A percentile compares a stretch with the other conserved stretches of the same genome.
Evolutionary conservation across 2,797 vertebrate species (phyloP).

Genomic region (Rhincodon typus): DNA sequence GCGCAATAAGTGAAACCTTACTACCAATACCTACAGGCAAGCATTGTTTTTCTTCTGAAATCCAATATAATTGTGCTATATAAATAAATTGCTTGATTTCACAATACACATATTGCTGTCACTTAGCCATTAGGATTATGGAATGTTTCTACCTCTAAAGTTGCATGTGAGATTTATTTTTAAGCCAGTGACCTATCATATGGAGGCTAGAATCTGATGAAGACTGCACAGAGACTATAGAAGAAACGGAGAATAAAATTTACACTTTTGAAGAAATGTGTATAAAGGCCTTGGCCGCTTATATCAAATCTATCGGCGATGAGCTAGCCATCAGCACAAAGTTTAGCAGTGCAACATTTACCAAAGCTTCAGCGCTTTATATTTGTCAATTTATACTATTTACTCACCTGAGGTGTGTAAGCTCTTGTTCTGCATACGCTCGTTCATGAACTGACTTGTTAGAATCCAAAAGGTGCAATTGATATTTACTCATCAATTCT

Average conservation of each 20-base stretch:
- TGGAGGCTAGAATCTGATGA: background rate
- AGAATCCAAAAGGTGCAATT: slow-evolving; percentile 54
- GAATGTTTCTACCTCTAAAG: too few species aligned
- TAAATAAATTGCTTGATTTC: too few species aligned
- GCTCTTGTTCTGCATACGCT: slow-evolving; percentile 53
- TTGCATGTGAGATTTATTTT: background rate
- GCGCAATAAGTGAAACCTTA: background rate
- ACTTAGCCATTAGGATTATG: background rate
- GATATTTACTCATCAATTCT: slow-evolving; percentile 59
- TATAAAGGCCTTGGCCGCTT: background rate
- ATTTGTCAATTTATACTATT: too few species aligned
- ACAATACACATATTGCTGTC: too few species aligned
- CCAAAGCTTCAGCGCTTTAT: background rate
- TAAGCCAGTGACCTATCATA: background rate
- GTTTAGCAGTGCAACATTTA: background rate
- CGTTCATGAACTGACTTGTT: slow-evolving; percentile 54
- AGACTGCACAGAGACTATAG: background rate
- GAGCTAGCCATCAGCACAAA: background rate
- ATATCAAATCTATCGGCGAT: background rate
- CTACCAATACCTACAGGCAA: too few species aligned
- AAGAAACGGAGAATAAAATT: background rate
- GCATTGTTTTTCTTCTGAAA: too few species aligned
- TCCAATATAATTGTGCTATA: too few species aligned
- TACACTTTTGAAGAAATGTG: background rate
- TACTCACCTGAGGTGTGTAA: slow-evolving; percentile 54